Base-by-base conservation (phyloP, 2,113 vertebrate species). In the Strix uralensis region DNA sequence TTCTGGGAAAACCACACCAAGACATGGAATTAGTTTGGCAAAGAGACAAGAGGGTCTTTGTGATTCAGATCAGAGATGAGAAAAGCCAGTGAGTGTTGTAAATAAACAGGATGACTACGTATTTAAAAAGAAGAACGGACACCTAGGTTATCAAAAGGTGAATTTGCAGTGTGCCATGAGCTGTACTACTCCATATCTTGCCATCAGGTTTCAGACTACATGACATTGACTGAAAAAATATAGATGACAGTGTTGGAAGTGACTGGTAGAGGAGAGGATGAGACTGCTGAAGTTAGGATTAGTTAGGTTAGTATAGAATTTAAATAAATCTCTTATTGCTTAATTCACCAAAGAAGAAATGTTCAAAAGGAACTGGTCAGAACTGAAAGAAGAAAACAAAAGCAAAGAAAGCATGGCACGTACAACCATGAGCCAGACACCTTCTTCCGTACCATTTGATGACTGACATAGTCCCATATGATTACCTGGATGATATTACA, bases 1-100 rank as follows among this genome's bases (percentile, higher is more conserved):
- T 88, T 81, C 69, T 96, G 86, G 80, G 86, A 91, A 85, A 96
- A 75, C 25, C 61, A 75, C 2, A 19, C 78, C 90, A 96, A 91
- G 36, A 89, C 0, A 1, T 0, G 1, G 62, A 71, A 95, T 92
- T 89, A 94, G 77, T 92, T 84, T 95, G 96, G 94, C 90, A 95
- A 77, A 75, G 85, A 65, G 55, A 94, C 94, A 95, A 38, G 42
- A 85, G 22, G n/a, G 52, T 74, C 29, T 67, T 49, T 65, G 57
- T 78, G 83, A 83, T 86, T 81, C 55, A 81, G 38, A 70, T 63
- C 79, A 91, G 52, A 34, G 77, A 65, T 67, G 78, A 51, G 34
- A 74, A 88, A 84, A 65, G 40, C 40, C 72, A 86, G 38, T 11
- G 40, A 74, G 38, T 10, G n/a, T 21, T 59, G n/a, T 8, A 49